These are phyloP conservation scores for Synanthedon myopaeformis DNA, from an alignment of 2,888 invertebrate genomes.

Conservation along the genomic window DNA sequence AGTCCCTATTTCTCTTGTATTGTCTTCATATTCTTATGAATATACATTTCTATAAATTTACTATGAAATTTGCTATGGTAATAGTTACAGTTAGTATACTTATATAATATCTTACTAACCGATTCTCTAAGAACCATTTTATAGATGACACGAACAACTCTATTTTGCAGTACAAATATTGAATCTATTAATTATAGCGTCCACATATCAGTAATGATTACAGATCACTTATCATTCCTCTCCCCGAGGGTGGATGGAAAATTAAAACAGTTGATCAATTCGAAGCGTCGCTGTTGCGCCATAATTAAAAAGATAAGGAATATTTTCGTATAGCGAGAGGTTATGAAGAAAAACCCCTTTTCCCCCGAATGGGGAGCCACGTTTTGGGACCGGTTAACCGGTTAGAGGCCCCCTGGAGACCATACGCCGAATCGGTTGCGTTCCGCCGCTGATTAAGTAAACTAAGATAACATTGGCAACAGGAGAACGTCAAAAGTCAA, in stretches of 20 bases:
- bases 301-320: slow-evolving; percentile 71
- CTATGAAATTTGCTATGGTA: too few relatives aligned
- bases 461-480: slow-evolving; percentile 66
- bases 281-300: slow-evolving; percentile 46
- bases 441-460: slow-evolving; percentile 64
- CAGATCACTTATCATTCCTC: slow-evolving; percentile 20
- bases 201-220: slow-evolving; percentile 13
- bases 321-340: slow-evolving; percentile 47
- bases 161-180: too few relatives aligned
- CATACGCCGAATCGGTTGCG: slow-evolving; percentile 46
- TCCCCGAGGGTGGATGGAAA: slow-evolving; percentile 45
- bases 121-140: too few relatives aligned
- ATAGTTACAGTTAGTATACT: too few relatives aligned
- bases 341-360: slow-evolving; percentile 53
- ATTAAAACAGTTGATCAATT: slow-evolving; percentile 67
- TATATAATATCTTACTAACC: too few relatives aligned
- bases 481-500: slow-evolving; percentile 63
- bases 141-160: too few relatives aligned
- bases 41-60: too few relatives aligned
- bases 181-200: slow-evolving; percentile 1
- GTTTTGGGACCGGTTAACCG: slow-evolving; percentile 46
- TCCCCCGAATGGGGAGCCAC: slow-evolving; percentile 20
- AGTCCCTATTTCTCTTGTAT: too few relatives aligned
- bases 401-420: slow-evolving; percentile 57
- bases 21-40: too few relatives aligned